A percentile compares a stretch with the other conserved stretches of the same genome.
Conservation (phyloP, 1,140 invertebrate species). For the Homarus americanus region DNA sequence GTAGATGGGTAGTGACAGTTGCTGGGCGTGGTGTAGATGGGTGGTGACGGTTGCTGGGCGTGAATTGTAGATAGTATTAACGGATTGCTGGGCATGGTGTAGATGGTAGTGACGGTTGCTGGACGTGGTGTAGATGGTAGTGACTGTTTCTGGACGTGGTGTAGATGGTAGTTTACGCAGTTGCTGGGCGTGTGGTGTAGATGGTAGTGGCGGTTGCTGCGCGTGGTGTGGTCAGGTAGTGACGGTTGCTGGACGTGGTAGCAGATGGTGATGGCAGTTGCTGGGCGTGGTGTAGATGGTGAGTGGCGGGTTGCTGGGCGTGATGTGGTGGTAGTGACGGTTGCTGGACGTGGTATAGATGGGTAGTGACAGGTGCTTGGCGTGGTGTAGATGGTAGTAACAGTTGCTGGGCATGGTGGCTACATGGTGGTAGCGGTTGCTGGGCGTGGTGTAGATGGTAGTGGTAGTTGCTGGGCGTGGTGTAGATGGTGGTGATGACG, state of each 20-base stretch:
- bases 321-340: too few species aligned
- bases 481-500: too few species aligned
- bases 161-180: background rate
- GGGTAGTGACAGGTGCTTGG: too few species aligned
- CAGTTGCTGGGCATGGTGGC: too few species aligned
- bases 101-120: background rate
- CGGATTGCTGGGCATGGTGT: background rate
- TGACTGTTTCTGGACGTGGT: slow-evolving; percentile 38
- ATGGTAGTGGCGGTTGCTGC: slow-evolving; percentile 5
- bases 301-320: too few species aligned
- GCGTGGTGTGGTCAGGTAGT: slow-evolving; percentile 1
- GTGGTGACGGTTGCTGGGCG: background rate
- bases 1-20: slow-evolving; percentile 1
- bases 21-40: background rate
- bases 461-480: too few species aligned
- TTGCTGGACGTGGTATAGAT: too few species aligned
- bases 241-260: slow-evolving; percentile 23
- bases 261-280: slow-evolving; percentile 39
- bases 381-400: too few species aligned
- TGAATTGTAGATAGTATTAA: too few species aligned
- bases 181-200: background rate
- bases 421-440: too few species aligned
- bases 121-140: slow-evolving; percentile 20
- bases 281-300: too few species aligned
- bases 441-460: too few species aligned